phyloP scores from a whole-genome alignment of 2,113 vertebrate genomes.

The Pelvicachromis taeniatus region DNA sequence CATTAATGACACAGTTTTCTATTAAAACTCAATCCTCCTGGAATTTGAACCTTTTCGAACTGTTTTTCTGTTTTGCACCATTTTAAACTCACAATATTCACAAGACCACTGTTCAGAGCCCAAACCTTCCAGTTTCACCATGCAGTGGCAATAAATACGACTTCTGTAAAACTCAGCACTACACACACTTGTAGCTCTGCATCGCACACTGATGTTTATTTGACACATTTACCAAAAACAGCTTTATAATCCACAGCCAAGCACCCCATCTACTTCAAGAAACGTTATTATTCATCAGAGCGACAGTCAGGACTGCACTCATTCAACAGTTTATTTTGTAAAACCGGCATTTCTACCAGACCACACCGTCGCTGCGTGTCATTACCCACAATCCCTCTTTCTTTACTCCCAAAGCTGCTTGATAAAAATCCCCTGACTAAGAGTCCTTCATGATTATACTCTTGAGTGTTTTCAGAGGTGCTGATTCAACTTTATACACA shows the following conservation, averaged over 20 bases:
- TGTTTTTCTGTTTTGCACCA: background rate
- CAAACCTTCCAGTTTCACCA: background rate
- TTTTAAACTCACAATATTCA: background rate
- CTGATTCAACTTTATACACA: background rate
- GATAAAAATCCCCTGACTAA: background rate
- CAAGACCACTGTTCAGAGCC: background rate
- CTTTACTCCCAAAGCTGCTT: background rate
- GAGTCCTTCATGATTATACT: background rate
- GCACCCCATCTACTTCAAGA: background rate
- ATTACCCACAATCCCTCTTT: background rate
- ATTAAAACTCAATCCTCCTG: background rate
- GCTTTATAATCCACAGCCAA: background rate
- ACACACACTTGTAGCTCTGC: background rate
- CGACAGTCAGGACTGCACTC: background rate
- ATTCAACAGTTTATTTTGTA: slow-evolving; percentile 11
- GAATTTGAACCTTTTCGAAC: background rate
- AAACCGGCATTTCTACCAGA: background rate
- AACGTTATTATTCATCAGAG: background rate
- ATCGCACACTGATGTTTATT: slow-evolving; percentile 29
- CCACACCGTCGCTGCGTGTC: background rate
- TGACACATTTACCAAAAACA: slow-evolving; percentile 22
- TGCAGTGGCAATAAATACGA: background rate
- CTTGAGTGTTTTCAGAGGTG: background rate
- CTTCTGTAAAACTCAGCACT: background rate
- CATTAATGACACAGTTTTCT: background rate